Conservation (phyloP, 2,888 invertebrate species). For the Allygus modestus region DNA sequence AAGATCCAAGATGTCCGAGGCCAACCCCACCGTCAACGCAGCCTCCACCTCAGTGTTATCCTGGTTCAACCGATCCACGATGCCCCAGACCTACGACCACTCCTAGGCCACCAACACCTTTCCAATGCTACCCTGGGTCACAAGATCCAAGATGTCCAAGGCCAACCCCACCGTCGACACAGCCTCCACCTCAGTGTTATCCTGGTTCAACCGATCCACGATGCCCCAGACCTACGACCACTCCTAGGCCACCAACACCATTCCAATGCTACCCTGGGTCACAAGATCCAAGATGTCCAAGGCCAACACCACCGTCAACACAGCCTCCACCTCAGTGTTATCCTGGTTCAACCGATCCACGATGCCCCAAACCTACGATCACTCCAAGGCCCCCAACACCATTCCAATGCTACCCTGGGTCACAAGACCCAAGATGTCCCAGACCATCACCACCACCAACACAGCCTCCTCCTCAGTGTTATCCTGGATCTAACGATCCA, state of each 20-base stretch:
- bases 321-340: constrained; percentile 53
- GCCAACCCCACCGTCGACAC: constrained; percentile 55
- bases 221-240: constrained; percentile 62
- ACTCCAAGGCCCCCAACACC: constrained; percentile 12
- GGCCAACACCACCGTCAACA: constrained; percentile 68
- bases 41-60: constrained; percentile 74
- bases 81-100: constrained; percentile 72
- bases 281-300: constrained; percentile 71
- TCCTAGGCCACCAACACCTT: constrained; percentile 66
- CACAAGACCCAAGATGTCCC: constrained; percentile 70
- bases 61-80: constrained; percentile 73
- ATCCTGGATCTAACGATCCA: constrained; percentile 71
- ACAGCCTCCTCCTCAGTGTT: constrained; percentile 60
- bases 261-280: constrained; percentile 71
- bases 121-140: constrained; percentile 73
- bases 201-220: constrained; percentile 65
- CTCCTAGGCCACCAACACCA: constrained; percentile 66
- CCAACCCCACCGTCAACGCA: constrained; percentile 71
- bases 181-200: no score
- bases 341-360: constrained; percentile 64
- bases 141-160: constrained; percentile 71
- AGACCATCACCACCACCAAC: constrained; percentile 65
- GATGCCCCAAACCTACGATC: constrained; percentile 62
- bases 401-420: constrained; percentile 72
- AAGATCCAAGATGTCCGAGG: constrained; percentile 74